Evolutionary conservation across 92 coral and sea anemone species (phyloP), one percentile per base, ranked within the genome.

Genomic region (Epizoanthus rinbou): DNA sequence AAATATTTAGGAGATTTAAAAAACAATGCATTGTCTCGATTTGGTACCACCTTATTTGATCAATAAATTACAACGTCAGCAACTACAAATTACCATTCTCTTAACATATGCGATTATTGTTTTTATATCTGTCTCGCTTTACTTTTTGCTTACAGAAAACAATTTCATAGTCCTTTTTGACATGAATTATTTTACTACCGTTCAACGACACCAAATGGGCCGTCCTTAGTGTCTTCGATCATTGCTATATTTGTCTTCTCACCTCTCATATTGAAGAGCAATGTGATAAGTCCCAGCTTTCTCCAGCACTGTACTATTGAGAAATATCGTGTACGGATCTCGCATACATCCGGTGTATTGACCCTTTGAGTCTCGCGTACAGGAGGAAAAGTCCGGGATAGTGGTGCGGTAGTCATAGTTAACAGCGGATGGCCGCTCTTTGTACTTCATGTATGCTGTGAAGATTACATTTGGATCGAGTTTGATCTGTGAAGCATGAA

Each of bases 281-380:
- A 93, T 88, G 83, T 47, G 90, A 69, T 91, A 91, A 3, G 79
- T 57, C 6, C 91, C 97, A 24, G 86, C 57, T 35, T 69, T 41
- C 1, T 53, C 45, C 6, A 81, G 23, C 59, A 85, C 47, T 15
- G 62, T 58, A 7, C 74, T 37, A 22, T 52, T 59, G 24, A 89
- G 15, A 19, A 85, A 79, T 3, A 73, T 33, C 31, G 79, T 83
- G 79, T 76, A 39, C 3, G 82, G 82, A 33, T 76, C 82, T 28
- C 19, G 41, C 69, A 10, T 45, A 47, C 82, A 76, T 2, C 39
- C 70, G 1, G 37, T 37, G 45, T 60, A 19, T 39, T 76, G 82
- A 22, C 17, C 47, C 16, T 11, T 33, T 1, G 69, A 21, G 33
- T n/a, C 70, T 39, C 43, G 69, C 21, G 43, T 5, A 60, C 90